phyloP scores from a whole-genome alignment of 30 jellyfish, hydroid and myxozoan genomes.

The Turritopsis rubra region DNA sequence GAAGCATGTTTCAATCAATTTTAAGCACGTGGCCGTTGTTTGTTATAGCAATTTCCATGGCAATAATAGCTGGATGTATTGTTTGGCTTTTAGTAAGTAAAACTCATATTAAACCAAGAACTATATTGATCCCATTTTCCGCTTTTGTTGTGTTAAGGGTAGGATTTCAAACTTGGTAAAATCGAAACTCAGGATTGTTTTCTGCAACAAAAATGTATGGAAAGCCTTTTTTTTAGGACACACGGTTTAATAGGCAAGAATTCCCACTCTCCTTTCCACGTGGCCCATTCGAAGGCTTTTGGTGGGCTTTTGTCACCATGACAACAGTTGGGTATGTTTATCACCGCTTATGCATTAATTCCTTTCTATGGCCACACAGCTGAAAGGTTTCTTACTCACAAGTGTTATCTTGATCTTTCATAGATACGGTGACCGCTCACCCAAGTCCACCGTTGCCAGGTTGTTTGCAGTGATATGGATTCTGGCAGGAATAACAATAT shows the following conservation, averaged over 20 bases:
- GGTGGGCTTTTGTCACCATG: conserved; percentile 92
- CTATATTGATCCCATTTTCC: too few species aligned
- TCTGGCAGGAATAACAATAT: conserved; percentile 70
- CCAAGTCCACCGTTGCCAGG: conserved; percentile 77
- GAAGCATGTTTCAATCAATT: conserved; percentile 59
- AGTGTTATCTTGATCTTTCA: background rate
- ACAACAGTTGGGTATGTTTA: conserved; percentile 76
- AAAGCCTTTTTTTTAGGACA: conserved; percentile 47
- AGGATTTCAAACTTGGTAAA: too few species aligned
- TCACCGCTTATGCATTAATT: background rate
- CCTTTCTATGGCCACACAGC: background rate
- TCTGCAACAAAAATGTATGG: too few species aligned
- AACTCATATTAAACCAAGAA: too few species aligned
- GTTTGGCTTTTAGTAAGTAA: conserved; percentile 63
- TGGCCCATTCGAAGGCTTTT: conserved; percentile 79
- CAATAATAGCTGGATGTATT: conserved; percentile 54
- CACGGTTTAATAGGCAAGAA: conserved; percentile 61
- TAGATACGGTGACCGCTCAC: conserved; percentile 91
- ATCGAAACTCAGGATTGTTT: too few species aligned
- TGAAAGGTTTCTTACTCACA: background rate
- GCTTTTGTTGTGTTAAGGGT: background rate
- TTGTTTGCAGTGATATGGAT: conserved; percentile 79
- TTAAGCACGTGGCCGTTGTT: conserved; percentile 71
- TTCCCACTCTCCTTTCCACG: conserved; percentile 61
- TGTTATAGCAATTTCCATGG: conserved; percentile 65